Base-by-base conservation (phyloP, 2,888 invertebrate genomes). In the Stenodera caucasica region DNA sequence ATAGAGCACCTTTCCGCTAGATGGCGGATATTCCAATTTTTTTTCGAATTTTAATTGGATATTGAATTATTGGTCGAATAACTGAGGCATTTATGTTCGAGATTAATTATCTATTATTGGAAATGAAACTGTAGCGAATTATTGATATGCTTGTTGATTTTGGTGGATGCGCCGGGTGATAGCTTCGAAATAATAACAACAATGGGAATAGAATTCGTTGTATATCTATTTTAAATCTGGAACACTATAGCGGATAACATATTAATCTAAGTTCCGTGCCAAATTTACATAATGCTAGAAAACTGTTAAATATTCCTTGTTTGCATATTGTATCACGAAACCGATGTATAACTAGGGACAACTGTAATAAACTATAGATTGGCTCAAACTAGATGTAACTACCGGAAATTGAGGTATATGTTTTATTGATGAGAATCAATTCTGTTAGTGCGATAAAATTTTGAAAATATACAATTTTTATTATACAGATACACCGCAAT, bases 261-360 rank as follows among this genome's bases (percentile, higher is more conserved):
- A 33, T 18, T 53, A 53, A 29, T 29, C 18, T 9, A 15, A 15
- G 33, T 53, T 53, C 18, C 53, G 53, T 53, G 35, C 33, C 8
- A 18, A 53, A 33, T 53, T 53, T 53, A 35, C 29, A 33, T 53
- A 53, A 30, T 11, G 53, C 53, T 23, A 53, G 32, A 53, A 53
- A 53, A 32, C 9, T 51, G 30, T 33, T 32, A 33, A 32, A 30
- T 30, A 14, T 53, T 23, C 53, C 18, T 53, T 30, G 35, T 53
- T 53, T 30, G 53, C 53, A 53, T 53, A 35, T 23, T 33, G n/a
- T 15, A 15, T 3, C 53, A 53, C 33, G 53, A 33, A 26, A 53
- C 30, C 15, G 15, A 12, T 45, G 12, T 23, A n/a, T 23, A 21
- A 12, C 21, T 45, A 23, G 12, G 6, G 12, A 23, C 5, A 45